phyloP scores from a whole-genome alignment of 2,888 invertebrate genomes.

The Archaeoteleia sp. region DNA sequence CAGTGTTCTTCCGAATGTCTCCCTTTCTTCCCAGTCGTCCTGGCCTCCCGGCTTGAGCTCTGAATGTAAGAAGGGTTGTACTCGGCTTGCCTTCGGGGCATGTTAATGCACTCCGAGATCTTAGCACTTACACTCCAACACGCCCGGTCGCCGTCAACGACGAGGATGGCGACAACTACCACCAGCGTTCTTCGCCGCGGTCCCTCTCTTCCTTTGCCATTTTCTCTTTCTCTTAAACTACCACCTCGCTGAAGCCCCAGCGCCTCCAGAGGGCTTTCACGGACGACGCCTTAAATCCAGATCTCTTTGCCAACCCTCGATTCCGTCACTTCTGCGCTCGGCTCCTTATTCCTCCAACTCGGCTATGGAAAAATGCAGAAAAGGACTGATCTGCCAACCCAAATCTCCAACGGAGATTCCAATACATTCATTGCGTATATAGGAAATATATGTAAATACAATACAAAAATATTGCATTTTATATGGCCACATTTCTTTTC shows the following conservation, averaged over 20 bases:
- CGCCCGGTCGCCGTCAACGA: constrained; percentile 62
- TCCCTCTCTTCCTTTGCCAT: constrained; percentile 53
- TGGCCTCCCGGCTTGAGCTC: constrained; percentile 66
- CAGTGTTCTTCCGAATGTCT: constrained; percentile 56
- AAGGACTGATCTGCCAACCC: constrained; percentile 13
- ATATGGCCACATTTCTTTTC: no score
- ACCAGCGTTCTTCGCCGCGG: constrained; percentile 18
- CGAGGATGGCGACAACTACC: constrained; percentile 40
- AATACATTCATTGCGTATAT: neutral
- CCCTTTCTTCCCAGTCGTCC: constrained; percentile 56
- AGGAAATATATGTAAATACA: neutral
- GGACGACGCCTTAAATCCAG: constrained; percentile 74
- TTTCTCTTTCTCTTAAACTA: constrained; percentile 74
- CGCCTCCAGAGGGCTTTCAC: constrained; percentile 73
- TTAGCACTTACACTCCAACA: constrained; percentile 75
- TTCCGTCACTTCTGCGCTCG: constrained; percentile 34
- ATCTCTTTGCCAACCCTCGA: constrained; percentile 64
- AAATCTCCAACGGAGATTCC: constrained; percentile 9
- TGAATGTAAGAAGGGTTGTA: constrained; percentile 75
- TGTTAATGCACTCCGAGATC: constrained; percentile 75
- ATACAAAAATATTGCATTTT: no score
- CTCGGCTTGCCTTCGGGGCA: constrained; percentile 73
- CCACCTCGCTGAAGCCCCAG: constrained; percentile 57
- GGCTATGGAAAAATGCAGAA: constrained; percentile 38
- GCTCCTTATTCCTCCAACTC: constrained; percentile 42